Evolutionary conservation across 2,797 vertebrate genomes (phyloP), one percentile per base, ranked within the genome.

Genomic region (Selene dorsalis): DNA sequence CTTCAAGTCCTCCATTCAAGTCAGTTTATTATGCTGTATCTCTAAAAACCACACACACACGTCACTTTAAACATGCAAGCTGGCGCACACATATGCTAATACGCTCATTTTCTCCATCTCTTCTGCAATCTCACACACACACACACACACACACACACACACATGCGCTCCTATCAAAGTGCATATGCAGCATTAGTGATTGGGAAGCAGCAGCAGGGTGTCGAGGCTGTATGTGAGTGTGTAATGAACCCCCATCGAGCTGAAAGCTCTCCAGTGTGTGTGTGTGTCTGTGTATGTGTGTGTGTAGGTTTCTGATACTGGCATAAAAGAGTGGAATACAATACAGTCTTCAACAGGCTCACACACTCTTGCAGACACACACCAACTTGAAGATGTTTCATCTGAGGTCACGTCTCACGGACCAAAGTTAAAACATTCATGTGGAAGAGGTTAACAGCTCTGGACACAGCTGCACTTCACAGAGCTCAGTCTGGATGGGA

Each of bases 231-330:
- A 75, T 59, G 59, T 18, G 74, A 73, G 76, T 73, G 69, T 69
- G 61, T 82, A 77, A 87, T 75, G 83, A 87, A 80, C 69, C 80
- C 87, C 83, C 50, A 62, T 71, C 30, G 64, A 77, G 87, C 84
- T 83, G 79, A 76, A 79, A 79, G 59, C 57, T 8, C 69, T 69
- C 39, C 18, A 53, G 58, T 58, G 22, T 84, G 4, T 6, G 6
- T 50, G 16, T 62, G 39, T 24, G 66, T 65, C 77, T 59, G 59
- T 18, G 74, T 73, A 73, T 73, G 69, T 69, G 61, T 82, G 22
- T 84, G 4, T 3, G 7, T 52, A 41, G 12, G 43, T 64, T 62
- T 71, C 69, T 78, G 50, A 82, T 59, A 45, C 56, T 69, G 55
- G 43, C 14, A 47, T 68, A 30, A 72, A 76, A 73, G 43, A 12